Conservation (phyloP, 2,797 vertebrate species). For the Galaxias olidus region DNA sequence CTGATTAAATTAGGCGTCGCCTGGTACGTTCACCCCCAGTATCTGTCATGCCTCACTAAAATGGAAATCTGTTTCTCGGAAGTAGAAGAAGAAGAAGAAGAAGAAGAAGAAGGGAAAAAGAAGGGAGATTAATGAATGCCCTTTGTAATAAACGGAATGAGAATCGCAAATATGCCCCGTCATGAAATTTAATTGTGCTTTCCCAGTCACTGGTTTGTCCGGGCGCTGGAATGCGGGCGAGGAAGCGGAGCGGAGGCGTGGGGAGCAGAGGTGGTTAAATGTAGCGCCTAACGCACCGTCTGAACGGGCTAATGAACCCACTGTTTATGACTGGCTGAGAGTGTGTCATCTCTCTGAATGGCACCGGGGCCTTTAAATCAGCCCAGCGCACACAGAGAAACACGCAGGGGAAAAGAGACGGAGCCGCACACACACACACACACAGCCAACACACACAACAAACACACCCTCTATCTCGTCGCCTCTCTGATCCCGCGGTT, state of each 20-base stretch:
- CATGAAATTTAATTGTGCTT: slow-evolving; percentile 89
- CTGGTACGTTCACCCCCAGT: slow-evolving; percentile 79
- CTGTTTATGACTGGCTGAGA: slow-evolving; percentile 85
- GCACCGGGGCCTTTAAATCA: slow-evolving; percentile 70
- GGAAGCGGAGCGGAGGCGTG: neutral
- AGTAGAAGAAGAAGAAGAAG: slow-evolving; percentile 25
- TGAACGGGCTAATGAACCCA: slow-evolving; percentile 87
- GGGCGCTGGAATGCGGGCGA: slow-evolving; percentile 71
- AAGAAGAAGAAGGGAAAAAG: slow-evolving; percentile 21
- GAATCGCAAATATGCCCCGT: slow-evolving; percentile 85
- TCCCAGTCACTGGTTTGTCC: slow-evolving; percentile 80
- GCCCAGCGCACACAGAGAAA: slow-evolving; percentile 4
- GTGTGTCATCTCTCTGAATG: slow-evolving; percentile 79
- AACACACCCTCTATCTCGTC: neutral
- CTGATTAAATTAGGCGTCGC: slow-evolving; percentile 87
- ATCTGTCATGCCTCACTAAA: slow-evolving; percentile 83
- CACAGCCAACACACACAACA: slow-evolving; percentile 5
- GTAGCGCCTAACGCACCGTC: slow-evolving; percentile 81
- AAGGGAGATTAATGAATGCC: slow-evolving; percentile 81
- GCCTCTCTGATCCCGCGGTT: neutral
- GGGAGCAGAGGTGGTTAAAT: slow-evolving; percentile 79
- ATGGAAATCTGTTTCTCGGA: slow-evolving; percentile 74
- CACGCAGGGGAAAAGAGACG: neutral
- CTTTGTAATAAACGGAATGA: slow-evolving; percentile 86
- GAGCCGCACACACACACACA: neutral